Base-by-base conservation (phyloP, 2,888 invertebrate genomes). In the Drosophila histrio region DNA sequence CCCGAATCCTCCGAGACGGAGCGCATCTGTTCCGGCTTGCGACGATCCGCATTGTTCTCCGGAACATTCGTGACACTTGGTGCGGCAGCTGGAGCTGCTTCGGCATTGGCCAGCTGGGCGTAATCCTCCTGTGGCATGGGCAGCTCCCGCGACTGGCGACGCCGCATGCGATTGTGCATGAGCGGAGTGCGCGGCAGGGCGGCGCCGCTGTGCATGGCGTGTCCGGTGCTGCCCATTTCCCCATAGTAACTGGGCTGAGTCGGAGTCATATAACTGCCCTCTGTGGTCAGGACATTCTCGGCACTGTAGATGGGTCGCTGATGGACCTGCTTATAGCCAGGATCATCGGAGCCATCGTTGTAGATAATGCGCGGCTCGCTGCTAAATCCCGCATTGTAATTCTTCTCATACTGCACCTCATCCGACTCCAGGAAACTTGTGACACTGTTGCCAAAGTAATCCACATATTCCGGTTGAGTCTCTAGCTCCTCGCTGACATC, bases 1-100 rank as follows among this genome's bases (percentile, higher is more conserved):
- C 91, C 90, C 2, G 91, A 89, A 41, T 91, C 91, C 63, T 91
- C 91, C 0, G 91, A 91, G 34, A 91, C 87, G 2, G 91, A 91
- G 4, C 91, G 88, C 91, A 91, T 90, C 49, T 91, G 88, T 60
- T 91, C 91, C 1, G 91, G 91, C 52, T 91, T 91, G 3, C 90
- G 87, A 9, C 88, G 77, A 17, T 89, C 89, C 8, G 52, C 68
- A 24, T 50, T 65, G 50, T 36, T 68, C 43, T 63, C 87, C 56
- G 50, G 49, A 24, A 36, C 57, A n/a, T 24, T 54, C 0, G 8
- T 17, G 3, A 17, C 11, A 13, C 21, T 7, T 9, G 67, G 7
- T 0, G 21, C 32, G 13, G 47, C 41, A 6, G 46, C 39, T 3
- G 30, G 22, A 0, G 58, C 26, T 28, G 38, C 39, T 13, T 62